Percentiles rank a stretch among this genome's conserved stretches.
Conservation (phyloP, 2,888 invertebrate species). For the Tillus elongatus region DNA sequence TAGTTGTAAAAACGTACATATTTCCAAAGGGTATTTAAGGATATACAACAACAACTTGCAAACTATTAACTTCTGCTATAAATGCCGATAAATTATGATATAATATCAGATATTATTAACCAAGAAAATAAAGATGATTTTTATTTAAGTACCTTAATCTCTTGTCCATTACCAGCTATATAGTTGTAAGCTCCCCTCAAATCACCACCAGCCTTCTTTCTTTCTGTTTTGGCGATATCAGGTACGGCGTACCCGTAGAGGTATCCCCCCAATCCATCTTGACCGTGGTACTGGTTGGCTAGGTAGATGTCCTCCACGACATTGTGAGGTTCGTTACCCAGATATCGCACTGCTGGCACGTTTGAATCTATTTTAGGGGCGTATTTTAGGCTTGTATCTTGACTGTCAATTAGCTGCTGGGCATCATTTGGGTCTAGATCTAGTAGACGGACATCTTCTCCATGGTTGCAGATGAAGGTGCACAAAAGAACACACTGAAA, state of each 20-base stretch:
- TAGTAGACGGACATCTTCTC: slow-evolving; percentile 45
- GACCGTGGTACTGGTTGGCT: slow-evolving; percentile 64
- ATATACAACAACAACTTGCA: too few relatives aligned
- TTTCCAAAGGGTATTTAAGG: too few relatives aligned
- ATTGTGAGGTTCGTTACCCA: slow-evolving; percentile 49
- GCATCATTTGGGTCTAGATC: slow-evolving; percentile 49
- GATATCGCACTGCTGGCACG: slow-evolving; percentile 41
- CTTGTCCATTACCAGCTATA: slow-evolving; percentile 50
- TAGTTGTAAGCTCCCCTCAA: slow-evolving; percentile 66
- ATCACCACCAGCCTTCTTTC: slow-evolving; percentile 58
- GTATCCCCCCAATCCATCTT: slow-evolving; percentile 54
- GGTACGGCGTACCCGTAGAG: slow-evolving; percentile 65
- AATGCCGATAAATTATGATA: too few relatives aligned
- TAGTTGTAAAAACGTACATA: too few relatives aligned
- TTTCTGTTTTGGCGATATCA: slow-evolving; percentile 65
- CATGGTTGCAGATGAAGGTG: slow-evolving; percentile 9
- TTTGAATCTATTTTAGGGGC: slow-evolving; percentile 48
- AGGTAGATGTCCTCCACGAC: slow-evolving; percentile 62
- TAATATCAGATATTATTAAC: too few relatives aligned
- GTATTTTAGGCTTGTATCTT: slow-evolving; percentile 40
- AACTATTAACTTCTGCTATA: too few relatives aligned
- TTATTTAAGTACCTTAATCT: slow-evolving; percentile 56
- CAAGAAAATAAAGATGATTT: too few relatives aligned
- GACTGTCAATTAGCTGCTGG: slow-evolving; percentile 42
- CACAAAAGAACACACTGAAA: background rate